These are phyloP conservation scores for Aplysia californica DNA, from an alignment of 1,140 invertebrate species.

Conservation along the genomic window DNA sequence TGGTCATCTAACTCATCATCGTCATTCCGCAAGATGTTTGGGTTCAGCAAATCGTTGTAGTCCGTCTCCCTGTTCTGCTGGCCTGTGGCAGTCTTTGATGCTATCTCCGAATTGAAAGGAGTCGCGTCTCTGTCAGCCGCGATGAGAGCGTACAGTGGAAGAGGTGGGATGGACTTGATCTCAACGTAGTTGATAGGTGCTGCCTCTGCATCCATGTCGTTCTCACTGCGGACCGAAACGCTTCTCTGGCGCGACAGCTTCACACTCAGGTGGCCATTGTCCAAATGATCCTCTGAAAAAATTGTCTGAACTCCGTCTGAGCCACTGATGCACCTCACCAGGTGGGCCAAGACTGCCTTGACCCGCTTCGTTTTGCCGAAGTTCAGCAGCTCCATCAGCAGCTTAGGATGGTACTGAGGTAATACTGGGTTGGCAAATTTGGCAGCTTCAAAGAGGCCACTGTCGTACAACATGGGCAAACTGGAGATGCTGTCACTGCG, in stretches of 20 bases:
- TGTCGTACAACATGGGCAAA: slow-evolving; percentile 73
- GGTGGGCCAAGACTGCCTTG: slow-evolving; percentile 96
- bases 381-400: slow-evolving; percentile 98
- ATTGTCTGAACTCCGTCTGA: slow-evolving; percentile 47
- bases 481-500: slow-evolving; percentile 56
- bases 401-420: slow-evolving; percentile 99
- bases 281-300: slow-evolving; percentile 23
- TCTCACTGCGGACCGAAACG: slow-evolving; percentile 37
- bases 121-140: slow-evolving; percentile 87
- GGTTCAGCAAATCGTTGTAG: slow-evolving; percentile 87
- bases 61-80: slow-evolving; percentile 70
- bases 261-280: slow-evolving; percentile 18
- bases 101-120: slow-evolving; percentile 39
- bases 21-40: slow-evolving; percentile 43
- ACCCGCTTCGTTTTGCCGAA: slow-evolving; percentile 91
- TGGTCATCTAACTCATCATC: slow-evolving; percentile 61
- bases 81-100: slow-evolving; percentile 16
- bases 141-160: slow-evolving; percentile 95
- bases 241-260: slow-evolving; percentile 23
- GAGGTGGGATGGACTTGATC: slow-evolving; percentile 93
- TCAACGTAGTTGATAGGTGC: slow-evolving; percentile 93
- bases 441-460: slow-evolving; percentile 96
- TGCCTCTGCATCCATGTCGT: slow-evolving; percentile 76
- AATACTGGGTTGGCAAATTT: slow-evolving; percentile 94
- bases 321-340: slow-evolving; percentile 77